These are phyloP conservation scores for Probosciger aterrimus DNA, from an alignment of 2,113 vertebrate genomes.

Conservation along the genomic window DNA sequence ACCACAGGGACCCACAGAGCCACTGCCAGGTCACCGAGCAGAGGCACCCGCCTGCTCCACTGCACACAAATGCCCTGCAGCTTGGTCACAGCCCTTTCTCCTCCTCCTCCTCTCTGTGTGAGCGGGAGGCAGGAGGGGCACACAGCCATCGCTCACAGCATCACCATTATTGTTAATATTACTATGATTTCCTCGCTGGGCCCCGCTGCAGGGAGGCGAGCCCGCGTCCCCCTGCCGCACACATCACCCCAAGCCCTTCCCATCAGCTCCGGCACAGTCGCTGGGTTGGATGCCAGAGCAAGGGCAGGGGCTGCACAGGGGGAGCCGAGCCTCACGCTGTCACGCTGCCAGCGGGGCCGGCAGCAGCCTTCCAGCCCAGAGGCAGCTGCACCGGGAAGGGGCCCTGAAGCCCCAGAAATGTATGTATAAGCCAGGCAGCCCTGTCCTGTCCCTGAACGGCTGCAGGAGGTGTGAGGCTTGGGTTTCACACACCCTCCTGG, in stretches of 20 bases:
- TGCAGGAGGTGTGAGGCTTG: neutral
- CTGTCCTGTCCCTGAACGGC: neutral
- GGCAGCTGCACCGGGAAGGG: constrained; percentile 41
- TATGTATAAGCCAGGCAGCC: neutral
- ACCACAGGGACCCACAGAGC: neutral
- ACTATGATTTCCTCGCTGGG: neutral
- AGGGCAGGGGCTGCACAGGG: neutral
- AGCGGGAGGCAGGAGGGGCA: neutral
- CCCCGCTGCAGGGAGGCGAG: neutral
- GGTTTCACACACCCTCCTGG: neutral
- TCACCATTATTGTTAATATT: neutral
- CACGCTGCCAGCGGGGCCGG: neutral
- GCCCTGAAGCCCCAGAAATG: constrained; percentile 8
- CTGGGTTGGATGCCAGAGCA: neutral
- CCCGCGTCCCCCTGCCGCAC: fast-evolving
- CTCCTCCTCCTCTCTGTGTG: neutral
- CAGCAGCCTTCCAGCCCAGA: neutral
- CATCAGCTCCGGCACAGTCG: neutral
- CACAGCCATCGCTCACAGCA: fast-evolving
- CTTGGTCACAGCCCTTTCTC: neutral
- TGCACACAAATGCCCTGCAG: neutral
- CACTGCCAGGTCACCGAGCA: neutral
- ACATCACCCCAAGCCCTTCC: neutral
- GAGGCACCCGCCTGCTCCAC: neutral
- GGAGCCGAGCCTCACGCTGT: neutral